A percentile compares a stretch with the other conserved stretches of the same genome.
Evolutionary conservation across 2,113 vertebrate genomes (phyloP).

Genomic region (Aphyosemion australe): DNA sequence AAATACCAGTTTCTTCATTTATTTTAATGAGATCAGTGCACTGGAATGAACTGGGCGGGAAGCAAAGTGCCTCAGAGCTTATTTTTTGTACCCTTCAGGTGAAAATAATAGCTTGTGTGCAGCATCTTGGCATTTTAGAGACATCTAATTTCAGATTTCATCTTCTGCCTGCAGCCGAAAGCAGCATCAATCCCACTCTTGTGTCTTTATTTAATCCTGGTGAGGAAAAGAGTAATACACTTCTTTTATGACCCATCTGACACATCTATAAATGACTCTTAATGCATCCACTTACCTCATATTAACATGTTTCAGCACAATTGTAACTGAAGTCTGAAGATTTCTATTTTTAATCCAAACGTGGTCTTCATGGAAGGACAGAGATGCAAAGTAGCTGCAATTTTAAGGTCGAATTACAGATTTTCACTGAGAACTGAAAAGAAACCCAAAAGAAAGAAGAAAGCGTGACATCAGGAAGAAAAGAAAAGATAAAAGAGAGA

Average conservation of each 20-base stretch:
- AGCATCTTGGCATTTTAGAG: constrained; percentile 12
- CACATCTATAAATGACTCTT: neutral
- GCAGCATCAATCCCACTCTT: neutral
- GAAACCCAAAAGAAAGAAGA: no score
- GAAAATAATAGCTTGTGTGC: neutral
- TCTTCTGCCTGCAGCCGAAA: constrained; percentile 12
- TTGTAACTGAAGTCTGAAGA: no score
- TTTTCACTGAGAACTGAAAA: no score
- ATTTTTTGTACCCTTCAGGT: constrained; percentile 6
- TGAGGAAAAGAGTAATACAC: constrained; percentile 3
- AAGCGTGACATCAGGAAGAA: no score
- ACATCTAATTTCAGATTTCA: constrained; percentile 24
- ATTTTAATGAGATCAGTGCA: constrained; percentile 37
- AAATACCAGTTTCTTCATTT: constrained; percentile 9
- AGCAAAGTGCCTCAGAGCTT: neutral
- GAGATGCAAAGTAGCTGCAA: no score
- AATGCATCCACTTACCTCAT: no score
- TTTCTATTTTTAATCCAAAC: no score
- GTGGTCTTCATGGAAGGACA: no score
- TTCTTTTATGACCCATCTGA: neutral
- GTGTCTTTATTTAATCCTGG: neutral
- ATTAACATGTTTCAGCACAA: no score
- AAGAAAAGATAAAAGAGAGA: no score
- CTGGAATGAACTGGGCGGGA: constrained; percentile 1
- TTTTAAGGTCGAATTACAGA: no score